phyloP scores from a whole-genome alignment of 2,888 invertebrate genomes.

The Agrotis exclamationis region DNA sequence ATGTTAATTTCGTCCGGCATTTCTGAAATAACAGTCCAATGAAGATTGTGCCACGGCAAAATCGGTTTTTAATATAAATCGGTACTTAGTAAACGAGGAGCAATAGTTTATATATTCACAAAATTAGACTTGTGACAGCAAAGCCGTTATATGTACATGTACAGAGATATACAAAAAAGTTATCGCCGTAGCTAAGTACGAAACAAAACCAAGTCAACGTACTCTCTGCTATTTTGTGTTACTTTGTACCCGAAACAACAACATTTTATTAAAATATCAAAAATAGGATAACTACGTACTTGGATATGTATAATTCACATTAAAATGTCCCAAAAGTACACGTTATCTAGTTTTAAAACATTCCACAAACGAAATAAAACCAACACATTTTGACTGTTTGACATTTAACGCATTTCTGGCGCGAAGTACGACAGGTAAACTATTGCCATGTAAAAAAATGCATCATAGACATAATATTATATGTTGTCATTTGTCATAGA shows the following conservation, averaged over 20 bases:
- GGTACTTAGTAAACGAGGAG: slow-evolving; percentile 2
- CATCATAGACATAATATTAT: slow-evolving; percentile 9
- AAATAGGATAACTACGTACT: slow-evolving; percentile 42
- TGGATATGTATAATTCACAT: slow-evolving; percentile 23
- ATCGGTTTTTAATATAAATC: background rate
- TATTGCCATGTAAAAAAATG: slow-evolving; percentile 22
- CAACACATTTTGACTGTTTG: slow-evolving; percentile 57
- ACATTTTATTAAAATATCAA: slow-evolving; percentile 2
- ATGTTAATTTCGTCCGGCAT: slow-evolving; percentile 73
- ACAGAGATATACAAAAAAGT: slow-evolving; percentile 38
- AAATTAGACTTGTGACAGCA: slow-evolving; percentile 9
- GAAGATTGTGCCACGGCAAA: background rate
- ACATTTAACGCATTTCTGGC: slow-evolving; percentile 79
- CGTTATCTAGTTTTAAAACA: slow-evolving; percentile 13
- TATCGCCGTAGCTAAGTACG: slow-evolving; percentile 36
- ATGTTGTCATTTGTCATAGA: too few relatives aligned
- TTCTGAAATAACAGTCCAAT: slow-evolving; percentile 65
- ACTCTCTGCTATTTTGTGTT: slow-evolving; percentile 4
- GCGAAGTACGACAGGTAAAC: slow-evolving; percentile 74
- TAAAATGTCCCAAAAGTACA: slow-evolving; percentile 11
- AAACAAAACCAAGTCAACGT: slow-evolving; percentile 53
- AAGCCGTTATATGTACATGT: slow-evolving; percentile 11
- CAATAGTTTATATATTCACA: slow-evolving; percentile 1
- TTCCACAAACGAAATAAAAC: slow-evolving; percentile 46
- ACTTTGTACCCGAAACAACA: background rate